Conservation (phyloP, 2,797 vertebrate genomes). For the Dermochelys coriacea region DNA sequence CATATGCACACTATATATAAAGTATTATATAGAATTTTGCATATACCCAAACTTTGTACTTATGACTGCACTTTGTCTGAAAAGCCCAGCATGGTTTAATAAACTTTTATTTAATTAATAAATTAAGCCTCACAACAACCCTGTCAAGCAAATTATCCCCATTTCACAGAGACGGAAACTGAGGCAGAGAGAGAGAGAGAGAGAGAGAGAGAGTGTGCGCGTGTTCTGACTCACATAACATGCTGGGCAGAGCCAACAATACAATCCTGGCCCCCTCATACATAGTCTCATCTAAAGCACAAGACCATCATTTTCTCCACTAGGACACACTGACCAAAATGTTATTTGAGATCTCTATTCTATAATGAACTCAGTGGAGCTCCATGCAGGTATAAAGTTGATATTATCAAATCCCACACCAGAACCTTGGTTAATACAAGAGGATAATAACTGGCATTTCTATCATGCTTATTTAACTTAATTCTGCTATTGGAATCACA, state of each 20-base stretch:
- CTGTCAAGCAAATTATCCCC: background rate
- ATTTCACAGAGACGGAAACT: background rate
- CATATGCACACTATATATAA: rapidly evolving
- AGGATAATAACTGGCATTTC: background rate
- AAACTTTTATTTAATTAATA: background rate
- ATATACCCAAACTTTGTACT: background rate
- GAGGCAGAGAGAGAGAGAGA: background rate
- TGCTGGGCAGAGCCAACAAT: background rate
- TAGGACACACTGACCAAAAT: background rate
- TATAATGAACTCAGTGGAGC: background rate
- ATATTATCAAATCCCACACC: background rate
- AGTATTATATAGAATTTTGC: background rate
- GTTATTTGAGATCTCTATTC: background rate
- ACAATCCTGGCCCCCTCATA: too few relatives aligned
- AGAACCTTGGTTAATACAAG: too few relatives aligned
- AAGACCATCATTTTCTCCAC: too few relatives aligned
- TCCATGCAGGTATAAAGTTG: background rate
- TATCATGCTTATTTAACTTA: too few relatives aligned
- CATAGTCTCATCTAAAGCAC: too few relatives aligned
- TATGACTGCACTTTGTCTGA: background rate
- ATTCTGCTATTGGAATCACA: background rate
- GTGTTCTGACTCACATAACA: background rate
- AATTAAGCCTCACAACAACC: background rate
- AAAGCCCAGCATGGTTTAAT: background rate
- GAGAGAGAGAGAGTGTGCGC: too few relatives aligned